Conservation (phyloP, 1,140 invertebrate species). For the Heliconius hewitsoni region DNA sequence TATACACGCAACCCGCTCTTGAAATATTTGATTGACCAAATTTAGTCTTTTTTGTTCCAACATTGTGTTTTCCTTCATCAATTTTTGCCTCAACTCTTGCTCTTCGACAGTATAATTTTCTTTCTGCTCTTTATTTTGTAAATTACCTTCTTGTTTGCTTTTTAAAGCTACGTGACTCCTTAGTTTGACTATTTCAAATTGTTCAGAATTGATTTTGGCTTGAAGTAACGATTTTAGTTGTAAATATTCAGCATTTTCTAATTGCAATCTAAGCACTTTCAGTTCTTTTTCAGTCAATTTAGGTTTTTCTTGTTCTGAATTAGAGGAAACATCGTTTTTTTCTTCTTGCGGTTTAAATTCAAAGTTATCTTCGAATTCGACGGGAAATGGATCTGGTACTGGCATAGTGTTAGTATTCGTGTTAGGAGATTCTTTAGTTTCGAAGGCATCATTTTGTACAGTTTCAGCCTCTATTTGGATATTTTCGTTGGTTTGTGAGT, state of each 20-base stretch:
- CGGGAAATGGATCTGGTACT: slow-evolving; percentile 59
- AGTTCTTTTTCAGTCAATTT: slow-evolving; percentile 81
- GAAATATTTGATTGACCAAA: slow-evolving; percentile 84
- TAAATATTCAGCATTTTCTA: slow-evolving; percentile 86
- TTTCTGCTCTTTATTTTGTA: slow-evolving; percentile 77
- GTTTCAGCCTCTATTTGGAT: slow-evolving; percentile 30
- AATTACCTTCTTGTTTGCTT: slow-evolving; percentile 77
- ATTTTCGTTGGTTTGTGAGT: slow-evolving; percentile 49
- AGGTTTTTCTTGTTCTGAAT: slow-evolving; percentile 62
- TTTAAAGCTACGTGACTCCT: slow-evolving; percentile 80
- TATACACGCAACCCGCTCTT: slow-evolving; percentile 85
- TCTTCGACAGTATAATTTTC: slow-evolving; percentile 75
- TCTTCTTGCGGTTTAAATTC: slow-evolving; percentile 63
- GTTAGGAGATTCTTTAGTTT: slow-evolving; percentile 58
- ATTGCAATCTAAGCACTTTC: slow-evolving; percentile 82
- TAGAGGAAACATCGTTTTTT: slow-evolving; percentile 37
- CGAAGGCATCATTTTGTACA: slow-evolving; percentile 50
- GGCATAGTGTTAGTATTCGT: slow-evolving; percentile 8
- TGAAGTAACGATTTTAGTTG: slow-evolving; percentile 84
- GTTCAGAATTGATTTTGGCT: slow-evolving; percentile 85
- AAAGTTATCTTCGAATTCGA: slow-evolving; percentile 79
- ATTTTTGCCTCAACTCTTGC: slow-evolving; percentile 76
- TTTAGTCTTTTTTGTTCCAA: slow-evolving; percentile 85
- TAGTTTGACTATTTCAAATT: slow-evolving; percentile 85
- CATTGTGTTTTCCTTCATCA: slow-evolving; percentile 85